A percentile compares a stretch with the other conserved stretches of the same genome.
Conservation (phyloP, 2,888 invertebrate species). For the Dicranocentrus wangi region DNA sequence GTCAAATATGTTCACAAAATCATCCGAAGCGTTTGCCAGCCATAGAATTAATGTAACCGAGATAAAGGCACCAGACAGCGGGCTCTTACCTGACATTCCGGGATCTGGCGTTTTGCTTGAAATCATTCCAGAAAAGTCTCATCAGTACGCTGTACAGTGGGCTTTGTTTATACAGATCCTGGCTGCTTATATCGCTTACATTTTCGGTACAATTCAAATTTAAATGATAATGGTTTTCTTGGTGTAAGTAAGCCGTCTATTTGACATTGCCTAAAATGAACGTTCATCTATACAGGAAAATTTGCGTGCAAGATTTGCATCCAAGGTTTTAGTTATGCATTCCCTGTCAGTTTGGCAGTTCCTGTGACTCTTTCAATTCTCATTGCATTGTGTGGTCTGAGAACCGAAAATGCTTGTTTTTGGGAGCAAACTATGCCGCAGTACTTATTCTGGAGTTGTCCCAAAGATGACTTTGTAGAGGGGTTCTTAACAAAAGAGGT, state of each 20-base stretch:
- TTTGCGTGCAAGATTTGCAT: conserved; percentile 77
- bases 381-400: conserved; percentile 73
- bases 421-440: conserved; percentile 74
- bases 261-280: no score
- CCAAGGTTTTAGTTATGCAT: conserved; percentile 76
- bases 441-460: conserved; percentile 77
- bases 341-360: conserved; percentile 75
- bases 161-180: conserved; percentile 74
- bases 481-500: conserved; percentile 72
- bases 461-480: conserved; percentile 74
- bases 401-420: conserved; percentile 73
- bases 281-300: conserved; percentile 73
- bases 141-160: conserved; percentile 70
- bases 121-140: conserved; percentile 68
- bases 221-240: no score
- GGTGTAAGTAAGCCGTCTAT: no score
- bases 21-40: conserved; percentile 83
- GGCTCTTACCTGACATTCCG: conserved; percentile 81
- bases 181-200: conserved; percentile 75
- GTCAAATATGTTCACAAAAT: no score
- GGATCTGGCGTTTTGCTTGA: conserved; percentile 78
- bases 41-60: conserved; percentile 87
- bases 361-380: conserved; percentile 74
- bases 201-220: conserved; percentile 73
- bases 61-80: conserved; percentile 71